Evolutionary conservation across 2,113 vertebrate genomes (phyloP).

Genomic region (Cyanoderma ruficeps): DNA sequence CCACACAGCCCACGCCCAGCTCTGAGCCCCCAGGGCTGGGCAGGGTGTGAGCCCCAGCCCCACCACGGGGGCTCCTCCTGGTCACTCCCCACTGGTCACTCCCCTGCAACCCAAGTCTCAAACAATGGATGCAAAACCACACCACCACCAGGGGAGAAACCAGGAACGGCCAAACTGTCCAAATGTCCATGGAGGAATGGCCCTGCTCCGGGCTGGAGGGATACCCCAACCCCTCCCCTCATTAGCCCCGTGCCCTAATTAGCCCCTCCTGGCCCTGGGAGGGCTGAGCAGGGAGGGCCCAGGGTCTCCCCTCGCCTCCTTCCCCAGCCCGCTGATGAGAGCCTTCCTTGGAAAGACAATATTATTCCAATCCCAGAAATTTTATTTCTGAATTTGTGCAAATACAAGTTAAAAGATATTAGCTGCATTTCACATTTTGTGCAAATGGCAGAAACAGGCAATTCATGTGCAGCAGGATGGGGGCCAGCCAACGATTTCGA

Average conservation of each 20-base stretch:
- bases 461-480: constrained; percentile 77
- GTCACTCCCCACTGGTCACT: accelerated
- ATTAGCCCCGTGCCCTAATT: neutral
- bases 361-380: constrained; percentile 81
- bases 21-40: neutral
- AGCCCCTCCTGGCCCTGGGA: neutral
- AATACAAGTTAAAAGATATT: constrained; percentile 79
- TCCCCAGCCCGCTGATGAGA: constrained; percentile 37
- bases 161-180: neutral
- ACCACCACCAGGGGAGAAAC: neutral
- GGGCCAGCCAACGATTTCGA: constrained; percentile 81
- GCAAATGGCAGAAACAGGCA: constrained; percentile 82
- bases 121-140: accelerated
- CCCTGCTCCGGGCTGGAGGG: accelerated
- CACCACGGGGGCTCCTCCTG: too few relatives aligned
- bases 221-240: neutral
- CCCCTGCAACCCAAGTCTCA: accelerated
- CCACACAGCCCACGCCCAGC: accelerated
- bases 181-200: accelerated
- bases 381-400: constrained; percentile 82
- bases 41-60: neutral
- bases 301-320: neutral
- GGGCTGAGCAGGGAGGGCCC: neutral
- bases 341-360: constrained; percentile 76
- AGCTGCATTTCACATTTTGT: constrained; percentile 80